Evolutionary conservation across 2,113 vertebrate genomes (phyloP).

Genomic region (Rutilus rutilus): DNA sequence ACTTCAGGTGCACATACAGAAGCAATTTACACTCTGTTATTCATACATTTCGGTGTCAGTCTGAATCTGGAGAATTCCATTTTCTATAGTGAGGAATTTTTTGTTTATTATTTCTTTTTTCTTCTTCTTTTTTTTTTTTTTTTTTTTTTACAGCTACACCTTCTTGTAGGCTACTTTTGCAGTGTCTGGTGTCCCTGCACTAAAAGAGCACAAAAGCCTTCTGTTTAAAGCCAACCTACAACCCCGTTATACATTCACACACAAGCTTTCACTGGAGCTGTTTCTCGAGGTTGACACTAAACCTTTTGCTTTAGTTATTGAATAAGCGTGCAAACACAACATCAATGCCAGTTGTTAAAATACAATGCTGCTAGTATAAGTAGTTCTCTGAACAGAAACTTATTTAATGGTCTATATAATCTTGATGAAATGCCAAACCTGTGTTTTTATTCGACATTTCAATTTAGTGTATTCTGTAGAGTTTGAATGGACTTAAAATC

Average conservation of each 20-base stretch:
- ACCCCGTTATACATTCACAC: not conserved
- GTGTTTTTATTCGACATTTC: not conserved
- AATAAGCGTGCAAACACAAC: constrained; percentile 13
- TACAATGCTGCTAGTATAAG: not conserved
- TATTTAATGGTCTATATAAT: not conserved
- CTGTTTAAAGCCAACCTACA: not conserved
- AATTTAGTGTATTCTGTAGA: not conserved
- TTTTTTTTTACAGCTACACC: not conserved
- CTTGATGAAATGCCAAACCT: not conserved
- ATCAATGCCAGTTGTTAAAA: not conserved
- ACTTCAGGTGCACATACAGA: not conserved
- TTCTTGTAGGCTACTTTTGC: not conserved
- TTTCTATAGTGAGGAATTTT: not conserved
- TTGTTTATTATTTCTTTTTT: no score
- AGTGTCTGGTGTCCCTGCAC: not conserved
- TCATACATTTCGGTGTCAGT: not conserved
- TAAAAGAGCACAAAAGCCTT: not conserved
- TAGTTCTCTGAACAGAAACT: not conserved
- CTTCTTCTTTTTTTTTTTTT: no score
- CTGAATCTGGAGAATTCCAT: not conserved
- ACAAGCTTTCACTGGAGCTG: not conserved
- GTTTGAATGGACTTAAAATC: not conserved
- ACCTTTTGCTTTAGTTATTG: constrained; percentile 14
- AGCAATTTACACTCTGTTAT: not conserved
- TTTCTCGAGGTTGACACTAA: constrained; percentile 20